Conservation (phyloP, 2,888 invertebrate genomes). For the Diarsia rubi region DNA sequence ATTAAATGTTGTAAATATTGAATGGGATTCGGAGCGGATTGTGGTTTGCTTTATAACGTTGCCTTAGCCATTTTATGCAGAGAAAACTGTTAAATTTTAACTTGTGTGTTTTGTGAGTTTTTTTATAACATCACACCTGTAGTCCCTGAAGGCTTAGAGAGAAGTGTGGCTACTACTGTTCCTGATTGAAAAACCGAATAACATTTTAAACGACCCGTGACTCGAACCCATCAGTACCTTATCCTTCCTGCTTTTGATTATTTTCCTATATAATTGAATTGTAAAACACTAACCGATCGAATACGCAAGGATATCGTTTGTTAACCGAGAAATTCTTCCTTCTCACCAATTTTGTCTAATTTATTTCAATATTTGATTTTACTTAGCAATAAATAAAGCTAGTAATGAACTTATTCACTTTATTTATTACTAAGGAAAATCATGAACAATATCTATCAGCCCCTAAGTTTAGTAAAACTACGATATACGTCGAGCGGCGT, state of each 20-base stretch:
- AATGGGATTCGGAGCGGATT: slow-evolving; percentile 15
- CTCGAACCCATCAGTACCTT: too few relatives aligned
- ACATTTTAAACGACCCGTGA: too few relatives aligned
- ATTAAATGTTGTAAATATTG: slow-evolving; percentile 13
- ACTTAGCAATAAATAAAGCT: background rate
- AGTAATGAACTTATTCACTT: too few relatives aligned
- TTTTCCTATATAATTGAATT: background rate
- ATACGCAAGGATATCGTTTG: background rate
- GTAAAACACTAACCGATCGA: background rate
- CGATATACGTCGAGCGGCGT: too few relatives aligned
- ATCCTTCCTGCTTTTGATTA: too few relatives aligned
- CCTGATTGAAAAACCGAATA: too few relatives aligned
- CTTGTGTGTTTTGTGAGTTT: too few relatives aligned
- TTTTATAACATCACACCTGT: too few relatives aligned
- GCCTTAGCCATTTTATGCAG: slow-evolving; percentile 12
- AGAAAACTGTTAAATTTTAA: background rate
- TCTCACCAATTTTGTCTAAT: background rate
- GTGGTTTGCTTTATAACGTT: slow-evolving; percentile 10
- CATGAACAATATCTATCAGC: background rate
- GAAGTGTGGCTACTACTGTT: too few relatives aligned
- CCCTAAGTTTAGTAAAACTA: too few relatives aligned
- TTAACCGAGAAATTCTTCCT: background rate
- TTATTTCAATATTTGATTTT: background rate
- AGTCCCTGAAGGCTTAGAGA: too few relatives aligned
- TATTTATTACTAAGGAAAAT: too few relatives aligned